Evolutionary conservation across 2,888 invertebrate species (phyloP), one percentile per base, ranked within the genome.

Genomic region (Ferdinandea cuprea): DNA sequence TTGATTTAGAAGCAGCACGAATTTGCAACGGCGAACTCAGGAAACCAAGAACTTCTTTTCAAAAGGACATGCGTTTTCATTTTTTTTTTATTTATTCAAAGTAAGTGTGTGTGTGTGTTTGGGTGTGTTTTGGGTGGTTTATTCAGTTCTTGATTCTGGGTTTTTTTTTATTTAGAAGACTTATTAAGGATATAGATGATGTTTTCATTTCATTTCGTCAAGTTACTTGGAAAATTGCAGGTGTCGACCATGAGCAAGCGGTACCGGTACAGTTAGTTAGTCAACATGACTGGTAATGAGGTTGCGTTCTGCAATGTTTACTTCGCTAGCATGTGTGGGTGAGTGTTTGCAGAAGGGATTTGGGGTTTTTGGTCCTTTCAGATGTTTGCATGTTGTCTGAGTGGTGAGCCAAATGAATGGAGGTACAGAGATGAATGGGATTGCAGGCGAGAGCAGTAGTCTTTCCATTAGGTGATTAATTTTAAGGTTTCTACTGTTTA

Each of bases 191-290:
- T 78, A 35, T 63, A 66, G 37, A 63, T 68, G 66, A 78, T 83
- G 78, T 83, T 83, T 78, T 83, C 73, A 83, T 78, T 83, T 83
- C 77, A 83, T 83, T 83, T 78, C 83, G 78, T 73, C 71, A 78
- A 83, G 83, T 78, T 78, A 78, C 72, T 83, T 78, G 83, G 83
- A 78, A 83, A 83, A 78, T 83, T 78, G 83, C 44, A 83, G 83
- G 83, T 83, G 83, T 71, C 66, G 59, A 15, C 48, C 71, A 63
- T 54, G 68, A 72, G 48, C 46, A 28, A n/a, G n/a, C n/a, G 44
- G 32, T 40, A 8, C 15, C 6, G 17, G 54, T 71, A n/a, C n/a
- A 50, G 66, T 59, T 73, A 68, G 81, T 81, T 68, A 78, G 72
- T 72, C 65, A 78, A 66, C 78, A 78, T 19, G 11, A 68, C 54